Evolutionary conservation across 2,888 invertebrate species (phyloP).

Genomic region (Napeogenes inachia): DNA sequence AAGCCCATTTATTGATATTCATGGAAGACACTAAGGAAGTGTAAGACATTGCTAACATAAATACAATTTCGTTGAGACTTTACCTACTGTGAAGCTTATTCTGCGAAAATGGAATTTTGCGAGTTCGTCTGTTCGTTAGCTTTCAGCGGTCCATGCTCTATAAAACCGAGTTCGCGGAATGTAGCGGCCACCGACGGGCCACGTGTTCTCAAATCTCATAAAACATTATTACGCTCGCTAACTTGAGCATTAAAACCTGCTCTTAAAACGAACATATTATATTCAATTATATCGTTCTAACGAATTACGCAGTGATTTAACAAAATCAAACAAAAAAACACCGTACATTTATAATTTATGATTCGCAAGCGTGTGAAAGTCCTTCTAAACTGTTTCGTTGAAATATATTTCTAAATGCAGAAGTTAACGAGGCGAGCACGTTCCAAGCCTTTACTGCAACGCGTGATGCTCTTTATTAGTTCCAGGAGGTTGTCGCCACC

Average conservation of each 20-base stretch:
- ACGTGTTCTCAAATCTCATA: slow-evolving; percentile 56
- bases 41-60: slow-evolving; percentile 30
- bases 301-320: slow-evolving; percentile 12
- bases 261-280: slow-evolving; percentile 1
- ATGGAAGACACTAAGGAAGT: slow-evolving; percentile 27
- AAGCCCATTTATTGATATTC: slow-evolving; percentile 3
- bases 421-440: slow-evolving; percentile 64
- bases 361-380: slow-evolving; percentile 14
- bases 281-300: slow-evolving; percentile 6
- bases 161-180: slow-evolving; percentile 68
- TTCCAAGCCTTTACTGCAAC: slow-evolving; percentile 56
- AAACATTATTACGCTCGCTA: slow-evolving; percentile 41
- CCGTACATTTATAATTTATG: slow-evolving; percentile 4
- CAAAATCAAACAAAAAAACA: slow-evolving; percentile 3
- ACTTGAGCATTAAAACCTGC: slow-evolving; percentile 18
- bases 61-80: slow-evolving; percentile 32
- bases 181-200: slow-evolving; percentile 53
- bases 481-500: slow-evolving; percentile 68
- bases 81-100: slow-evolving; percentile 32
- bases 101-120: slow-evolving; percentile 44
- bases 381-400: slow-evolving; percentile 45
- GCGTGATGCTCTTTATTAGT: slow-evolving; percentile 67
- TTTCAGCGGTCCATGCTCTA: slow-evolving; percentile 70
- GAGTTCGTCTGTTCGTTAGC: slow-evolving; percentile 57
- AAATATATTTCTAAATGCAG: slow-evolving; percentile 66